phyloP scores from a whole-genome alignment of 1,140 invertebrate genomes.

The Chironomus tepperi region DNA sequence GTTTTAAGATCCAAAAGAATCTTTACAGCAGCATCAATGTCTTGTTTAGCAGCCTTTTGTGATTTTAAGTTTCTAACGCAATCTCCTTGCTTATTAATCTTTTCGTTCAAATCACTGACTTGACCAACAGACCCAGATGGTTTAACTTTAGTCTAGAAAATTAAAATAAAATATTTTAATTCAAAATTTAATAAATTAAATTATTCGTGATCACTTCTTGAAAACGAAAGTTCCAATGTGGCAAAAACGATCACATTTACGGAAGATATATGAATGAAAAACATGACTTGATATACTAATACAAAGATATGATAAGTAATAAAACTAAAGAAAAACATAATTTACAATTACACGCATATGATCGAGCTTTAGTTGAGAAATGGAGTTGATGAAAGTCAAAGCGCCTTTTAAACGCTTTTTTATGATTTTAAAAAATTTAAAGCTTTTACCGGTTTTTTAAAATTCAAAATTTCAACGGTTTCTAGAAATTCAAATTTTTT shows the following conservation, averaged over 20 bases:
- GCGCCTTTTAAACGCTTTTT: no score
- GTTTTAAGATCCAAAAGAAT: constrained; percentile 56
- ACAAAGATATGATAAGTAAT: not conserved
- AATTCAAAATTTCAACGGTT: no score
- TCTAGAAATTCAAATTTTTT: no score
- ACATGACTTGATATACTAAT: not conserved
- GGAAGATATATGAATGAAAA: not conserved
- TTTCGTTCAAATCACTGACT: constrained; percentile 33
- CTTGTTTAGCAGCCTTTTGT: constrained; percentile 47
- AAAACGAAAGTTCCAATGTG: not conserved
- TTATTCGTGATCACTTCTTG: not conserved
- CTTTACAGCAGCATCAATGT: constrained; percentile 57
- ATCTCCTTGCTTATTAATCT: constrained; percentile 56
- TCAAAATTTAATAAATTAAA: no score
- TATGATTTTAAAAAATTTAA: no score
- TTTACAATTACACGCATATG: no score
- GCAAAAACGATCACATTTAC: not conserved
- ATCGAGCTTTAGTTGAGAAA: no score
- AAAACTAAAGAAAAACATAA: no score
- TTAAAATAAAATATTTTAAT: no score
- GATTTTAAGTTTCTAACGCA: constrained; percentile 59
- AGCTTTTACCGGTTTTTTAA: no score
- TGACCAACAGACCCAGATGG: not conserved
- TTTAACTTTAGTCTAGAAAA: not conserved
- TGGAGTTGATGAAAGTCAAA: no score